A percentile compares a stretch with the other conserved stretches of the same genome.
These are phyloP conservation scores for Tor tambroides DNA, from an alignment of 2,113 vertebrate species.

Conservation along the genomic window DNA sequence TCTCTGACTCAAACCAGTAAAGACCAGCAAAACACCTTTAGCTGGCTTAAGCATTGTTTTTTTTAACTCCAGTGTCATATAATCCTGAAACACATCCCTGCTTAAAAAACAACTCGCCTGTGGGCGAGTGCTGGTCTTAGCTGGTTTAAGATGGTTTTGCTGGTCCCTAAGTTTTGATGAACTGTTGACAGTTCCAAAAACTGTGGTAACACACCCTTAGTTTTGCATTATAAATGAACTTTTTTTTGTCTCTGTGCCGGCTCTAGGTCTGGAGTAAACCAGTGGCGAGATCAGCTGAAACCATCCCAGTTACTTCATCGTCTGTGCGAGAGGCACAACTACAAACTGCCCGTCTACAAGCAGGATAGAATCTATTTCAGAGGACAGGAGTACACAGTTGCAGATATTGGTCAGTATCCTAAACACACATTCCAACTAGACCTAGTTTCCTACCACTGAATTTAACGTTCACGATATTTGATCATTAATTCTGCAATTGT, in stretches of 20 bases:
- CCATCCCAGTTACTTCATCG: constrained; percentile 85
- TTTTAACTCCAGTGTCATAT: background rate
- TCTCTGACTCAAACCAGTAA: background rate
- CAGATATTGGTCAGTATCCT: constrained; percentile 81
- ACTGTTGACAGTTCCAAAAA: background rate
- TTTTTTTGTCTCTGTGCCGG: no score
- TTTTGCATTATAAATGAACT: no score
- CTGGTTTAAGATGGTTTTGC: background rate
- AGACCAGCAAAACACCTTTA: background rate
- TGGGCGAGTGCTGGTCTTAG: background rate
- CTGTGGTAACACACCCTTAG: background rate
- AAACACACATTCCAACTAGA: background rate
- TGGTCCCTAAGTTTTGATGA: background rate
- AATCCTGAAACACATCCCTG: background rate
- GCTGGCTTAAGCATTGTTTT: no score
- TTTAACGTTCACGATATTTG: background rate
- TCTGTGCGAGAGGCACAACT: constrained; percentile 79
- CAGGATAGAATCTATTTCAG: constrained; percentile 77
- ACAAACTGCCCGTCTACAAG: constrained; percentile 78
- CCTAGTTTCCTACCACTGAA: background rate
- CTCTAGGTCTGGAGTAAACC: constrained; percentile 90
- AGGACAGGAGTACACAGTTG: constrained; percentile 78
- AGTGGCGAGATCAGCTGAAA: constrained; percentile 91
- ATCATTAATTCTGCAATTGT: background rate
- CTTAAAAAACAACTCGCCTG: background rate